These are phyloP conservation scores for Rugalucina vietnamica DNA, from an alignment of 2,888 invertebrate species.

Conservation along the genomic window DNA sequence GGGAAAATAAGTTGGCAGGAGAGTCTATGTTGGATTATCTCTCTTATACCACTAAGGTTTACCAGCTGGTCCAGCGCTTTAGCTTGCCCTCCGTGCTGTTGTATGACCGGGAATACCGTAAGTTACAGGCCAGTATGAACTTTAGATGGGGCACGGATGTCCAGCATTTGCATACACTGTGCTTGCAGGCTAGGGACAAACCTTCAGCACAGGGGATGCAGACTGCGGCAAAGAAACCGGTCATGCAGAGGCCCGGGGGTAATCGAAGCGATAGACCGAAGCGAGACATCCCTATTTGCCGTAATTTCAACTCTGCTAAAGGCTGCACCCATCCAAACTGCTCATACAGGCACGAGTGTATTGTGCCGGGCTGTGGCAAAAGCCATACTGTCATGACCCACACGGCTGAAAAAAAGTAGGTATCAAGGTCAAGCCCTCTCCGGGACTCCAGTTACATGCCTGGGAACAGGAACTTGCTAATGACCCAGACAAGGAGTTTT, in stretches of 20 bases:
- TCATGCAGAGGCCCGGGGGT: not conserved
- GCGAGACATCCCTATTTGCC: not conserved
- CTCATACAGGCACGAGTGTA: conserved; percentile 3
- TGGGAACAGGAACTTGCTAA: too few relatives aligned
- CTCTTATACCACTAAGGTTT: too few relatives aligned
- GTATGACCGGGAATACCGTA: conserved; percentile 2
- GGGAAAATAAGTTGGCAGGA: too few relatives aligned
- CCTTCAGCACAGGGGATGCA: not conserved
- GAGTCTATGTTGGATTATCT: too few relatives aligned
- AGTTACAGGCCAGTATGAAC: not conserved
- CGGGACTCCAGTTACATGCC: too few relatives aligned
- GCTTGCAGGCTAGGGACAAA: not conserved
- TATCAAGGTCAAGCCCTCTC: too few relatives aligned
- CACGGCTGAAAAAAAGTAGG: not conserved
- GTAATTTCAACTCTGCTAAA: not conserved
- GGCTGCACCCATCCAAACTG: not conserved
- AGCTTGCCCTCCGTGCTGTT: too few relatives aligned
- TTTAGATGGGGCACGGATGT: not conserved
- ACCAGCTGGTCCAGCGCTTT: too few relatives aligned
- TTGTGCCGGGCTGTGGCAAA: not conserved
- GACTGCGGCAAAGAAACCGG: not conserved
- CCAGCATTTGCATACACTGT: not conserved
- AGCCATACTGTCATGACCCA: not conserved
- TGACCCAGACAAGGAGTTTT: too few relatives aligned
- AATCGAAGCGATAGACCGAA: not conserved